Conservation (phyloP, 2,113 vertebrate species). For the Poeciliopsis turrubarensis region DNA sequence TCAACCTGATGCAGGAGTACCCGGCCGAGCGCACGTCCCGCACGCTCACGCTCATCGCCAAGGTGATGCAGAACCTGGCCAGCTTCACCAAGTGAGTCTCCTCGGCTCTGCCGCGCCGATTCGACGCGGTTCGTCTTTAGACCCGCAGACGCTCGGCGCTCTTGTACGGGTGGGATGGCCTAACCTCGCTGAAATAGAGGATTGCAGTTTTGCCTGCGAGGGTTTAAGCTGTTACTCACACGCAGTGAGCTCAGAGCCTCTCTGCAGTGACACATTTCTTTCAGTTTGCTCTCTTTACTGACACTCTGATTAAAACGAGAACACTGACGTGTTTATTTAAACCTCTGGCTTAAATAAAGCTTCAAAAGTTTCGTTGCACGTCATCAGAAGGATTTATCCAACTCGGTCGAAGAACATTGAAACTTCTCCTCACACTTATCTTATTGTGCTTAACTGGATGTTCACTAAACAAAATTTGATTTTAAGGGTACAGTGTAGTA, state of each 20-base stretch:
- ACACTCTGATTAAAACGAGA: conserved; percentile 16
- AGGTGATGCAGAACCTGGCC: conserved; percentile 99
- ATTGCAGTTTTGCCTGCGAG: conserved; percentile 30
- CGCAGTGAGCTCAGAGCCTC: conserved; percentile 15
- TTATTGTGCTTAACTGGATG: background rate
- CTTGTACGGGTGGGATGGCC: conserved; percentile 18
- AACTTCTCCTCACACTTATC: background rate
- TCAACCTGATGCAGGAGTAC: conserved; percentile 96
- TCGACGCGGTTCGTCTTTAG: conserved; percentile 19
- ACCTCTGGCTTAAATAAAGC: conserved; percentile 1
- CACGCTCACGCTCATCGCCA: conserved; percentile 96
- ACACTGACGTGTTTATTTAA: background rate
- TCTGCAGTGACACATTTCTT: conserved; percentile 3
- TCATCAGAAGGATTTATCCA: background rate
- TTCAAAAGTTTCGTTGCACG: background rate
- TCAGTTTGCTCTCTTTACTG: background rate
- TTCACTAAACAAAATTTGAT: no score
- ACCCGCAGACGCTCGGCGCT: background rate
- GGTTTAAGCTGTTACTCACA: conserved; percentile 45
- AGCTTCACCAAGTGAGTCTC: conserved; percentile 95
- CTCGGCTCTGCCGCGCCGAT: conserved; percentile 13
- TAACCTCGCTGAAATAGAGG: conserved; percentile 2
- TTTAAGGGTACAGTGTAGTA: no score
- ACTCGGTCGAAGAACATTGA: background rate
- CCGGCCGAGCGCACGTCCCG: conserved; percentile 94